Conservation (phyloP, 1,140 invertebrate species). For the Dendroctonus ponderosae region DNA sequence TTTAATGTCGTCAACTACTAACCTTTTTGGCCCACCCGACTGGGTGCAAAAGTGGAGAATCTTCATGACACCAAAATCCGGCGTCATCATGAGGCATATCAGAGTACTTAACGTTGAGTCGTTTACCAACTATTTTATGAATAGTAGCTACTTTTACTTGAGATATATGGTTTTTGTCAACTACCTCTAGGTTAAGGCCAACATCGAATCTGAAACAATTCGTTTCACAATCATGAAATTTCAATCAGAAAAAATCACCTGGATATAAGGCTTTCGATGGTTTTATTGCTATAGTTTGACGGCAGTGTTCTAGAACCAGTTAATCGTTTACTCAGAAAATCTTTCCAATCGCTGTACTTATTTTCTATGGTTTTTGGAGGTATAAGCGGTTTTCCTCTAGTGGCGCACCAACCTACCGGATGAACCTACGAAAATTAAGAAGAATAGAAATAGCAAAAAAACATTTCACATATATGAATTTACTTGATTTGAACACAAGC, state of each 20-base stretch:
- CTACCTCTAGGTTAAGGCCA: constrained; percentile 87
- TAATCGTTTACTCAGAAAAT: constrained; percentile 85
- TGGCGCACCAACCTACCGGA: constrained; percentile 96
- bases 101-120: constrained; percentile 87
- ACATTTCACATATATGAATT: not conserved
- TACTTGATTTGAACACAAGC: constrained; percentile 80
- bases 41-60: constrained; percentile 90
- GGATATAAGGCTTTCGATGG: constrained; percentile 78
- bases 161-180: constrained; percentile 93
- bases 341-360: constrained; percentile 95
- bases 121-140: constrained; percentile 85
- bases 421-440: constrained; percentile 62
- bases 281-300: constrained; percentile 86
- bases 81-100: constrained; percentile 74
- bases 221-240: not conserved
- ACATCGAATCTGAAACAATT: constrained; percentile 61
- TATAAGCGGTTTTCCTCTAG: constrained; percentile 89
- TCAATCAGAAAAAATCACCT: constrained; percentile 38
- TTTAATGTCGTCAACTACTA: constrained; percentile 2
- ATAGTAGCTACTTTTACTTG: constrained; percentile 87
- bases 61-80: constrained; percentile 95
- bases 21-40: constrained; percentile 85
- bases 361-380: constrained; percentile 87
- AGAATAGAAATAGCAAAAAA: not conserved
- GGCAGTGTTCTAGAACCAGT: constrained; percentile 89